These are phyloP conservation scores for Sebastes nivosus DNA, from an alignment of 2,797 vertebrate species.

Conservation along the genomic window DNA sequence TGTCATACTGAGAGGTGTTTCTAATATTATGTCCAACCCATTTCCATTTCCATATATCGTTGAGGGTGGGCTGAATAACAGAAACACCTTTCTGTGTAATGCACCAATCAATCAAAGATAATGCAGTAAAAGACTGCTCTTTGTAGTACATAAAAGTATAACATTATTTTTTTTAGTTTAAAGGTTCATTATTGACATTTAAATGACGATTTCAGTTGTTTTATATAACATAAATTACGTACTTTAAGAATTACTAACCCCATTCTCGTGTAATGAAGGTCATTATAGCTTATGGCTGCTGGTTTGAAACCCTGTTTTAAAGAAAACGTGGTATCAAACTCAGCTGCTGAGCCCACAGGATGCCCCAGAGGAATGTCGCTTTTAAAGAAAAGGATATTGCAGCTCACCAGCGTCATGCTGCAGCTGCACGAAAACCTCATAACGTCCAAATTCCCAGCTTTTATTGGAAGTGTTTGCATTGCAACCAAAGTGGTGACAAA, in stretches of 20 bases:
- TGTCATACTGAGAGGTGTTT: background rate
- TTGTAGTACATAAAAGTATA: background rate
- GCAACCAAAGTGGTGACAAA: background rate
- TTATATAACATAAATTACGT: background rate
- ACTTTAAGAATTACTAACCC: background rate
- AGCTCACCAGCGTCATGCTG: constrained; percentile 26
- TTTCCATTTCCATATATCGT: background rate
- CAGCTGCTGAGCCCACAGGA: constrained; percentile 28
- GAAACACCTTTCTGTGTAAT: background rate
- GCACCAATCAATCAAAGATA: background rate
- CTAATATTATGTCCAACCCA: too few relatives aligned
- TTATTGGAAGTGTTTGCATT: background rate
- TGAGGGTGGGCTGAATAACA: background rate
- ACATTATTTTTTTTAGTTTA: background rate
- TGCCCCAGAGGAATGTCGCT: constrained; percentile 41
- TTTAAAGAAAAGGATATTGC: constrained; percentile 52
- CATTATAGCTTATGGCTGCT: background rate
- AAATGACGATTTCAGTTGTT: background rate
- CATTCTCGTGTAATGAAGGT: background rate
- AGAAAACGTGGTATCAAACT: background rate
- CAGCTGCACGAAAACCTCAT: constrained; percentile 43
- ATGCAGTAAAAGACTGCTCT: background rate
- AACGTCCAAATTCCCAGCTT: background rate
- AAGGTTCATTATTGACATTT: background rate
- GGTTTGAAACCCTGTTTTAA: constrained; percentile 21